Conservation (phyloP, 2,113 vertebrate species). For the Mastomys natalensis region DNA sequence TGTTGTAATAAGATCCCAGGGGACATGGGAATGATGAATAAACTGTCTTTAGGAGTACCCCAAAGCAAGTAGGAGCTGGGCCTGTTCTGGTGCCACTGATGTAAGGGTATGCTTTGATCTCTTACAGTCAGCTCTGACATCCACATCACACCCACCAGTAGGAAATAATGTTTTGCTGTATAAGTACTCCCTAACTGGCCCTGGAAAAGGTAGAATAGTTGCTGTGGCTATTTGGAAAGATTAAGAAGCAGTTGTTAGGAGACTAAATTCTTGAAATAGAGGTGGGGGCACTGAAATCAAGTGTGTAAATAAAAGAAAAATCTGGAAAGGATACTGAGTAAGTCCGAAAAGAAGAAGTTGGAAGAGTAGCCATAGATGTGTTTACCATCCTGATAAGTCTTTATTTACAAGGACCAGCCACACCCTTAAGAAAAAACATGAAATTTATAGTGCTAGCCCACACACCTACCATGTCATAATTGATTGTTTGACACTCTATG, state of each 20-base stretch:
- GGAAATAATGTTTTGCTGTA: background rate
- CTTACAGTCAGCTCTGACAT: background rate
- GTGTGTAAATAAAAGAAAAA: constrained; percentile 51
- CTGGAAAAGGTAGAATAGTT: background rate
- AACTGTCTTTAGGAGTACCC: constrained; percentile 11
- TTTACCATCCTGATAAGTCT: background rate
- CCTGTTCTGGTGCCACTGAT: background rate
- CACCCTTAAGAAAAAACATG: background rate
- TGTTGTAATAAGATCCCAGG: background rate
- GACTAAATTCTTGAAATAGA: constrained; percentile 22
- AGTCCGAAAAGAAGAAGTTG: constrained; percentile 34
- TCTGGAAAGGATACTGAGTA: constrained; percentile 10
- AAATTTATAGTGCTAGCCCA: background rate
- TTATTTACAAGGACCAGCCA: background rate
- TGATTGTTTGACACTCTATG: background rate
- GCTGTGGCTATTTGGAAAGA: constrained; percentile 35
- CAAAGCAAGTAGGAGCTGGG: background rate
- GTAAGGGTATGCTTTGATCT: background rate
- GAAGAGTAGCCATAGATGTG: background rate
- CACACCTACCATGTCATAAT: background rate
- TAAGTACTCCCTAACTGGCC: background rate
- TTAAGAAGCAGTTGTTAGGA: constrained; percentile 7
- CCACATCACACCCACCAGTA: background rate
- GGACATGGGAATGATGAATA: background rate
- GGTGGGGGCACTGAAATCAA: constrained; percentile 17